Percentiles rank a stretch among this genome's conserved stretches.
phyloP scores from a whole-genome alignment of 2,888 invertebrate species.

The Rambutsinella grinnellia region DNA sequence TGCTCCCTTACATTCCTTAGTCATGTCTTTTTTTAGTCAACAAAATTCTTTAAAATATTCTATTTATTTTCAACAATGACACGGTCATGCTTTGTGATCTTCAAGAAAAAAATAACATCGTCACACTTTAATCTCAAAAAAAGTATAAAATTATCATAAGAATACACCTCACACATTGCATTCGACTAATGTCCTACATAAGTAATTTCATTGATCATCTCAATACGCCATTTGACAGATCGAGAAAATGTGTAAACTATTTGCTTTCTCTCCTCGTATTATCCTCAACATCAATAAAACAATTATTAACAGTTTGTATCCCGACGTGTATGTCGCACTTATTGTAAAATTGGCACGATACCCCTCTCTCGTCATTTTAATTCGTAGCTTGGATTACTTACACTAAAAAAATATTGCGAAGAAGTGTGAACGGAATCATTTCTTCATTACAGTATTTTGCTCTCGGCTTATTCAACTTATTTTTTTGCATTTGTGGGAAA shows the following conservation, averaged over 20 bases:
- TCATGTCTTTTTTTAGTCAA: too few relatives aligned
- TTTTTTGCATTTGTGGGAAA: background rate
- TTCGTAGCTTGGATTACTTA: background rate
- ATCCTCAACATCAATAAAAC: too few relatives aligned
- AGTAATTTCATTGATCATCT: background rate
- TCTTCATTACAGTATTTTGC: background rate
- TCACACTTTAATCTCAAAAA: too few relatives aligned
- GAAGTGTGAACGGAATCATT: too few relatives aligned
- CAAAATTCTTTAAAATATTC: too few relatives aligned
- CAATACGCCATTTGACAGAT: too few relatives aligned
- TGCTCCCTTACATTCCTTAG: too few relatives aligned
- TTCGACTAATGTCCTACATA: conserved; percentile 5
- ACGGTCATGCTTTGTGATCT: too few relatives aligned
- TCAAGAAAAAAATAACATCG: too few relatives aligned
- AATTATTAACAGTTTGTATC: too few relatives aligned
- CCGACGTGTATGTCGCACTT: conserved; percentile 19
- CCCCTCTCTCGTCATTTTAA: conserved; percentile 35
- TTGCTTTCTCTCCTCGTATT: too few relatives aligned
- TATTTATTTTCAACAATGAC: background rate
- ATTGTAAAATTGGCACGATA: conserved; percentile 52
- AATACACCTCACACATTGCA: background rate
- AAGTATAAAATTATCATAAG: background rate
- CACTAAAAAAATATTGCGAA: background rate
- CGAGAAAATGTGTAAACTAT: too few relatives aligned
- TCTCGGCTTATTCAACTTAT: background rate